Percentiles rank a stretch among this genome's conserved stretches.
Evolutionary conservation across 2,888 invertebrate species (phyloP).

Genomic region (Spodoptera littoralis): DNA sequence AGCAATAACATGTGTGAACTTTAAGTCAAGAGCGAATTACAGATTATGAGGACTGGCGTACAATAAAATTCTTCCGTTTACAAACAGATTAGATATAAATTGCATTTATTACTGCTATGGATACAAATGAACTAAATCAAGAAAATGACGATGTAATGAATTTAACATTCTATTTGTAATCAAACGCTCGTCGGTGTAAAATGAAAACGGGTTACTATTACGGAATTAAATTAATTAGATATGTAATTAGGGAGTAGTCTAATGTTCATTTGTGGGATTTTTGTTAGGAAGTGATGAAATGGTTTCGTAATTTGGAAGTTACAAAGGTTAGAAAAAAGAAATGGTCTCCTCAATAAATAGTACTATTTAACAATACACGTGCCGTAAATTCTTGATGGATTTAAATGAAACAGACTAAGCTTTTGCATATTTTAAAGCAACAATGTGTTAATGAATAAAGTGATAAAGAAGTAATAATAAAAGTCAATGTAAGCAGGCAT

Average conservation of each 20-base stretch:
- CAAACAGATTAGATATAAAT: conserved; percentile 19
- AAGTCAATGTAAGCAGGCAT: background rate
- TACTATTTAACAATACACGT: background rate
- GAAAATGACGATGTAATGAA: conserved; percentile 24
- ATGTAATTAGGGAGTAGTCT: conserved; percentile 39
- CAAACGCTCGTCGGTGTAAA: conserved; percentile 26
- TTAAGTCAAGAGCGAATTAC: conserved; percentile 7
- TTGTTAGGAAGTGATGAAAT: conserved; percentile 9
- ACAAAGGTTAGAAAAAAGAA: background rate
- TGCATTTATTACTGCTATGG: conserved; percentile 1
- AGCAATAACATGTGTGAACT: conserved; percentile 9
- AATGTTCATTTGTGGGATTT: conserved; percentile 8
- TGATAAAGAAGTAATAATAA: conserved; percentile 8
- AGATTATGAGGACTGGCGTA: conserved; percentile 14
- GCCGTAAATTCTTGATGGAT: conserved; percentile 17
- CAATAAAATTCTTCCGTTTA: conserved; percentile 14
- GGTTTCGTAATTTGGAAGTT: no score
- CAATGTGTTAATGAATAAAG: conserved; percentile 5
- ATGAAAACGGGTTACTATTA: conserved; percentile 47
- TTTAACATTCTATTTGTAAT: conserved; percentile 27
- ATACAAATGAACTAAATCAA: conserved; percentile 1
- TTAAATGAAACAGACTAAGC: conserved; percentile 15
- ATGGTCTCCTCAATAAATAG: no score
- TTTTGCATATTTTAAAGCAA: conserved; percentile 9
- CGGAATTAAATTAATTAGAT: conserved; percentile 46